Percentiles rank a stretch among this genome's conserved stretches.
Evolutionary conservation across 2,113 vertebrate species (phyloP).

Genomic region (Megaceryle maxima): DNA sequence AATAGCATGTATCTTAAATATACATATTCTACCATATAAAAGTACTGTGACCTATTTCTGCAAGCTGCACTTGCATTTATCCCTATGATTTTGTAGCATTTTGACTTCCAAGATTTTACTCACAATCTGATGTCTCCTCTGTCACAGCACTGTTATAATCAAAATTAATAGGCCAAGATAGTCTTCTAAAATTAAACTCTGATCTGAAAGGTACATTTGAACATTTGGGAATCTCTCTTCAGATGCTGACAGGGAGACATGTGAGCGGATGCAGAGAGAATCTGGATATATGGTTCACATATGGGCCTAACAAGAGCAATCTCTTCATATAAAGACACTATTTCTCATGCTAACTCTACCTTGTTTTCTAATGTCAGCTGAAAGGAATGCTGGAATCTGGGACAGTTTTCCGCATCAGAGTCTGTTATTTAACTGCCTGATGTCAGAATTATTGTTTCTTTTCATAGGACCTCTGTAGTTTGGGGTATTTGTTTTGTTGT

Average conservation of each 20-base stretch:
- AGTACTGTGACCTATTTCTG: not conserved
- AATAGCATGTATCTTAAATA: not conserved
- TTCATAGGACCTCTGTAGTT: not conserved
- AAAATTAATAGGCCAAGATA: conserved; percentile 58
- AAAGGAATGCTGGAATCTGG: conserved; percentile 14
- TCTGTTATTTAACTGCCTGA: conserved; percentile 7
- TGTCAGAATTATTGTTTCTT: conserved; percentile 3
- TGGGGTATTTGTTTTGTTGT: not conserved
- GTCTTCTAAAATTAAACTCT: conserved; percentile 57
- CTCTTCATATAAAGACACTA: conserved; percentile 53
- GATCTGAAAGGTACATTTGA: conserved; percentile 52
- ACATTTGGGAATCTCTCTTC: conserved; percentile 64
- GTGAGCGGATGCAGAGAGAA: conserved; percentile 53
- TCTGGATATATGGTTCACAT: conserved; percentile 64
- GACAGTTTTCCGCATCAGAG: not conserved
- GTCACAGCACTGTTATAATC: conserved; percentile 11
- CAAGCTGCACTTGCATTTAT: not conserved
- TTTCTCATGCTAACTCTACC: conserved; percentile 47
- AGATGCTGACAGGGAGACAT: conserved; percentile 56
- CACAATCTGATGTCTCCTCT: not conserved
- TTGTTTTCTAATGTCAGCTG: conserved; percentile 37
- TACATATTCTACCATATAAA: not conserved
- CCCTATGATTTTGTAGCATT: not conserved
- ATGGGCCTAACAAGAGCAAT: conserved; percentile 62
- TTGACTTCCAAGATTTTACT: not conserved